phyloP scores from a whole-genome alignment of 2,113 vertebrate genomes.

The Psophia crepitans region DNA sequence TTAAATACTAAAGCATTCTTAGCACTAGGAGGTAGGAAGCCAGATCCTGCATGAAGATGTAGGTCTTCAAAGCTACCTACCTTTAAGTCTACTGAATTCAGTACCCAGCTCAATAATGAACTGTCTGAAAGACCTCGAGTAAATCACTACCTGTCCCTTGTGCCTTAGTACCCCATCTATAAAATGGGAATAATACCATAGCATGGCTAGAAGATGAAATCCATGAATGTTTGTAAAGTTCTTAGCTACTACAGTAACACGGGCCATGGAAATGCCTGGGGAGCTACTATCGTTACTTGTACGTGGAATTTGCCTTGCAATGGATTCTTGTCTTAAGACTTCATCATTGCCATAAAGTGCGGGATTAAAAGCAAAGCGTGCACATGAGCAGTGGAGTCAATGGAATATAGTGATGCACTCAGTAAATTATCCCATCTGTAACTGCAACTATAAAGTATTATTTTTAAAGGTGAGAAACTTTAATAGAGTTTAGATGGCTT shows the following conservation, averaged over 20 bases:
- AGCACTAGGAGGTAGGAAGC: neutral
- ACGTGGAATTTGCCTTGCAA: neutral
- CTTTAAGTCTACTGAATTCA: neutral
- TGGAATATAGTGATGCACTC: neutral
- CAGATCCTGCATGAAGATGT: neutral
- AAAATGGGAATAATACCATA: neutral
- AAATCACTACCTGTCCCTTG: neutral
- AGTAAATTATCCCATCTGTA: neutral
- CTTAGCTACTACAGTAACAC: neutral
- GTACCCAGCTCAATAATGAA: neutral
- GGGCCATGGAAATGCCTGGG: neutral
- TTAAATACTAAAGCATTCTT: neutral
- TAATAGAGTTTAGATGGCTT: neutral
- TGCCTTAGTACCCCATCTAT: neutral
- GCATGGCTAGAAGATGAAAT: neutral
- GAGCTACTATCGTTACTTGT: neutral
- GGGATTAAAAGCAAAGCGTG: neutral
- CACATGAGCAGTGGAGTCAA: neutral
- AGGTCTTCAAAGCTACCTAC: neutral
- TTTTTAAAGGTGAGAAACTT: neutral
- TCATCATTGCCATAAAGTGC: neutral
- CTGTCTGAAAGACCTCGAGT: neutral
- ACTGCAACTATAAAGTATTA: neutral
- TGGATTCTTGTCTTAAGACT: neutral
- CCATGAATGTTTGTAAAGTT: neutral